phyloP scores from a whole-genome alignment of 2,113 vertebrate species.

The Cheirogaleus medius region DNA sequence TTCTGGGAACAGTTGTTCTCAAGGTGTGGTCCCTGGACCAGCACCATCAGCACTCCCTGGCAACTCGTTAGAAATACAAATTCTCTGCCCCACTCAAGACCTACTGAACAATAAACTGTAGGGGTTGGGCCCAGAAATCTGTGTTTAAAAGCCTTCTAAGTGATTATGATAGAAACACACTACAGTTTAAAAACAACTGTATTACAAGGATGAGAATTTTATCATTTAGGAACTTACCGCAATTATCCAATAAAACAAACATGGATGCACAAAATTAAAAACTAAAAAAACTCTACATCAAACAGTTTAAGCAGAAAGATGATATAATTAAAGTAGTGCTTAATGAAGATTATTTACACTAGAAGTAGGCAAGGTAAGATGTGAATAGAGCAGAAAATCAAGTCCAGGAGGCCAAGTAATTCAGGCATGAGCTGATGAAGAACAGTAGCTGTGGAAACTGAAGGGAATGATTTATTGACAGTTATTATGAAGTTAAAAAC shows the following conservation, averaged over 20 bases:
- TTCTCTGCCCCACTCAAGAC: background rate
- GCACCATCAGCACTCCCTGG: background rate
- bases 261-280: background rate
- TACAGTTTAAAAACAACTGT: background rate
- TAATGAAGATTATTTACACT: background rate
- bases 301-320: background rate
- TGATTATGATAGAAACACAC: background rate
- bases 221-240: background rate
- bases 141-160: background rate
- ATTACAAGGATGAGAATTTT: background rate
- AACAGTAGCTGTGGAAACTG: background rate
- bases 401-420: background rate
- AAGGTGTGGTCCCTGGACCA: background rate
- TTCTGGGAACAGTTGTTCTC: background rate
- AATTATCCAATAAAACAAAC: conserved; percentile 6
- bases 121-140: background rate
- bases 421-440: background rate
- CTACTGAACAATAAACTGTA: background rate
- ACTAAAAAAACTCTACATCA: background rate
- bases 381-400: background rate
- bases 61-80: background rate
- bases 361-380: background rate
- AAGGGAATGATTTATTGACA: background rate
- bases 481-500: background rate
- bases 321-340: background rate